Evolutionary conservation across 1,140 invertebrate genomes (phyloP), one percentile per base, ranked within the genome.

Genomic region (Nephila pilipes): DNA sequence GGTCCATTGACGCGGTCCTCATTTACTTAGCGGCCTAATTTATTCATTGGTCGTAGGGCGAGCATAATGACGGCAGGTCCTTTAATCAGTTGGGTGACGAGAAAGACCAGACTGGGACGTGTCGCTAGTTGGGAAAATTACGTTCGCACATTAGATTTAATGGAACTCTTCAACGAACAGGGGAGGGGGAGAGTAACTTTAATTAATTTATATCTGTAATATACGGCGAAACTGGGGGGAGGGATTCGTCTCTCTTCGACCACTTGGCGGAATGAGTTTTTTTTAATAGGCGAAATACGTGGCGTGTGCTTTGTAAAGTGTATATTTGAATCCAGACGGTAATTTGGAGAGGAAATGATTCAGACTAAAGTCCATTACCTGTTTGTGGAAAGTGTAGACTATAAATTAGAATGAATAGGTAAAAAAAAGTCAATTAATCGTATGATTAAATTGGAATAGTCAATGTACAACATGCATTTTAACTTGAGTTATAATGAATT

Each of bases 1-100:
- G 46, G 25, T 65, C 63, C 25, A 65, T 65, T 25, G 63, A 25
- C n/a, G 22, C n/a, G 22, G n/a, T 12, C 63, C 63, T 65, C 63
- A 65, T 65, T 65, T 65, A 65, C 63, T 65, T 65, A 65, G 63
- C n/a, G 63, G 6, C 63, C 63, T 65, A 65, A 65, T 65, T 65
- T 65, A 65, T 65, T 65, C 63, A 65, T 65, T 65, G 63, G 63
- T 65, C 63, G 63, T 25, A 25, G 63, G 63, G 63, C 25, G 25
- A 65, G 63, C n/a, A 25, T 65, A 65, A 65, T 65, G 63, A 65
- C 63, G 25, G 25, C 63, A 65, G 22, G 14, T 10, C 25, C 63
- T 65, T 65, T 65, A 65, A 65, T 65, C 63, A 65, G 63, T 25
- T 29, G n/a, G 63, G 22, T 65, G 63, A 65, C 63, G 63, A 29